Evolutionary conservation across 2,888 invertebrate genomes (phyloP), one percentile per base, ranked within the genome.

Genomic region (Mesorhabditis spiculigera): DNA sequence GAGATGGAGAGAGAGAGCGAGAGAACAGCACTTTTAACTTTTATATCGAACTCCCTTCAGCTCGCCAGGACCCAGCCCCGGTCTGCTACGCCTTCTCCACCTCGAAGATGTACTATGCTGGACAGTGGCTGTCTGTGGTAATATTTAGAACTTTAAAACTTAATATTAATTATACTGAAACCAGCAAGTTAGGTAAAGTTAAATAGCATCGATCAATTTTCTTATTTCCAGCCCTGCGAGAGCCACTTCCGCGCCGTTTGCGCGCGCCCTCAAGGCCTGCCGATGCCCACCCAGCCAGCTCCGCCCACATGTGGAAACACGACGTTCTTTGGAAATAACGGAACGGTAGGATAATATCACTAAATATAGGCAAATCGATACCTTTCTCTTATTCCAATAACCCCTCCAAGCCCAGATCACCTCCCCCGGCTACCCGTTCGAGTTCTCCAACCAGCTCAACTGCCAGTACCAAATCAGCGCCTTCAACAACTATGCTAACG

Each of bases 401-500:
- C 8, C n/a, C n/a, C 58, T 50, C 58, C 8, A 13, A 10, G 1
- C 3, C 58, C 58, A 50, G 58, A 50, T 50, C 58, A 13, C 8
- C 58, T 50, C 58, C 8, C 58, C 58, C 58, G 58, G n/a, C n/a
- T 50, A 50, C 58, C 58, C 58, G 58, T 13, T 13, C 58, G 58
- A 50, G 10, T 50, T 50, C 58, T 50, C 58, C 10, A n/a, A 10
- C 58, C 58, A 50, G n/a, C 10, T 13, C 8, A 50, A n/a, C 58
- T 50, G 58, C 58, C 8, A 50, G 10, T 50, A 50, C 58, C 8
- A 50, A n/a, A 50, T 50, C 58, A 50, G 58, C 58, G 58, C n/a
- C 58, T 50, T 50, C 58, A 50, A 50, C 58, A 50, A 50, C 58
- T 50, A 50, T 50, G 58, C 58, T n/a, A 50, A 50, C 58, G n/a